Conservation (phyloP, 1,140 invertebrate species). For the Platorchestia sp. region DNA sequence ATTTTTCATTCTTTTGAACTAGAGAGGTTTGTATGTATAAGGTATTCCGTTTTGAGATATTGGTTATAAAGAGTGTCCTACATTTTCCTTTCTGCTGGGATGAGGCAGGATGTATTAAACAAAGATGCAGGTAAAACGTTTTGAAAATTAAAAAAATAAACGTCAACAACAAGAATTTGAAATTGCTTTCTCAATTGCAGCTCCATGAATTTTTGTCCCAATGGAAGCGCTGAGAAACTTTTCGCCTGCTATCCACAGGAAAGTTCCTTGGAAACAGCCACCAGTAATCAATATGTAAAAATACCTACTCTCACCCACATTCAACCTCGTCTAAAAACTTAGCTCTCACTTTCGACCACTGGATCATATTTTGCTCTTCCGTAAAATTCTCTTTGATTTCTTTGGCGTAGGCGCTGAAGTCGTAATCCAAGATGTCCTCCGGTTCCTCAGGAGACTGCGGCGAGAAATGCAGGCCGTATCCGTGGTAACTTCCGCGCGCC, state of each 20-base stretch:
- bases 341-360: slow-evolving; percentile 59
- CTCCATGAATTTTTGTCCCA: too few species aligned
- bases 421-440: not conserved
- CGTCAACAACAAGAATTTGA: too few species aligned
- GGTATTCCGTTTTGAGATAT: too few species aligned
- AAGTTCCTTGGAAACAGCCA: not conserved
- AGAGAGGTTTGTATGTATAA: not conserved
- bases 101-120: too few species aligned
- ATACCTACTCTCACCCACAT: not conserved
- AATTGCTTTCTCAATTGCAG: too few species aligned
- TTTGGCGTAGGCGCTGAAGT: not conserved
- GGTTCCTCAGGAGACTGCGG: not conserved
- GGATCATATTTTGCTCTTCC: not conserved
- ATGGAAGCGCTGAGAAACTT: too few species aligned
- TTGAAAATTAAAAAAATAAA: too few species aligned
- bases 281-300: not conserved
- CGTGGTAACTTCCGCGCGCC: slow-evolving; percentile 40
- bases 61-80: too few species aligned
- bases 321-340: not conserved
- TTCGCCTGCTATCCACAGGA: not conserved
- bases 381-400: not conserved
- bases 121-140: too few species aligned
- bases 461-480: not conserved
- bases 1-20: not conserved
- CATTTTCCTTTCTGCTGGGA: too few species aligned